phyloP scores from a whole-genome alignment of 2,113 vertebrate species.

The Mastomys natalensis region DNA sequence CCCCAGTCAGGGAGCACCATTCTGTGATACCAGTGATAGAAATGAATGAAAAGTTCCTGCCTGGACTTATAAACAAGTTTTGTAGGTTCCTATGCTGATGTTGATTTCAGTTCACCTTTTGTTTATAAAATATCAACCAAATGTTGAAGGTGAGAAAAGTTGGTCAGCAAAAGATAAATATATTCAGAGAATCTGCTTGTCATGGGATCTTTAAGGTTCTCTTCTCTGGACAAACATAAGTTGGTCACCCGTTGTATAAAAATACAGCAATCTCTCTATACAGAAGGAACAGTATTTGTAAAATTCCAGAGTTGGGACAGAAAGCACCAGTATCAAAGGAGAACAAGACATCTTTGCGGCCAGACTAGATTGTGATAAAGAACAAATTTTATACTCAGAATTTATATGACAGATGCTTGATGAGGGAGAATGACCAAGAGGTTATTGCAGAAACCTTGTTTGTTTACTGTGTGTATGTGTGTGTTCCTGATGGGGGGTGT shows the following conservation, averaged over 20 bases:
- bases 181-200: background rate
- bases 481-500: background rate
- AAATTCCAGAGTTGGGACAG: background rate
- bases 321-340: background rate
- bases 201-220: background rate
- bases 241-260: background rate
- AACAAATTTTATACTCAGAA: background rate
- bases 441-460: background rate
- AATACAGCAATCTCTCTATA: background rate
- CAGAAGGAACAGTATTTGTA: background rate
- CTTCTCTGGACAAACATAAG: background rate
- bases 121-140: background rate
- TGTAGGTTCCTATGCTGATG: background rate
- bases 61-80: background rate
- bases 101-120: conserved; percentile 19
- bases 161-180: conserved; percentile 1
- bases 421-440: background rate
- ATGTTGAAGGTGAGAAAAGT: conserved; percentile 6
- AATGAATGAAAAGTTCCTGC: background rate
- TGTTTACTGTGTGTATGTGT: background rate
- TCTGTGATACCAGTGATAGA: background rate
- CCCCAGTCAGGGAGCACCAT: background rate
- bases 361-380: background rate
- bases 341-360: background rate
- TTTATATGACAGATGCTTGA: background rate